Evolutionary conservation across 2,113 vertebrate species (phyloP), one percentile per base, ranked within the genome.

Genomic region (Octodon degus): DNA sequence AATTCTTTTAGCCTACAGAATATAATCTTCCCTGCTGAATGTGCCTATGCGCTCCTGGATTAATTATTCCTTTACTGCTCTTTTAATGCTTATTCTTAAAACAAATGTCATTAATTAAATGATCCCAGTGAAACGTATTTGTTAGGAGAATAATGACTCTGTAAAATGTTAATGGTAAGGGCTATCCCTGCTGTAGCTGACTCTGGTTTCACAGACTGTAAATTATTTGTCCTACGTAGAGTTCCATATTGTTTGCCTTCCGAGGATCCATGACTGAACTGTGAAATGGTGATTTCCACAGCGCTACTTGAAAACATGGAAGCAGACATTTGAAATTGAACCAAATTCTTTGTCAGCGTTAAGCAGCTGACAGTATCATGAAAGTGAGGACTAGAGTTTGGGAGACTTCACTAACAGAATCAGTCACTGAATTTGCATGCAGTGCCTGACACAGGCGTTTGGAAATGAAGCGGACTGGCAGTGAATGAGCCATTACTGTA

Each of bases 51-150:
- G 87, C 89, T 83, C 22, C 40, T 65, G 8, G 22, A 89, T 90
- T 86, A 94, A 87, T 89, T 96, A 89, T 47, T 80, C 53, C n/a
- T 83, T 90, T 53, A 89, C 55, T 83, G 30, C 17, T 87, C 22
- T 86, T 80, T 60, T 86, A 96, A 86, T 81, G 67, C 65, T 93
- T 93, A 74, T 86, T 96, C 76, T 90, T 72, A 10, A 94, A 96
- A 91, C 79, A 80, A 86, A 96, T 93, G 89, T 86, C 60, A 96
- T 91, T 92, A 97, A 95, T 93, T 89, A 96, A 93, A 85, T 95
- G 60, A 89, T 77, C 55, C 40, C 55, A 93, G 68, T 65, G 58
- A 96, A 95, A 86, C 7, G 3, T 1, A 80, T 89, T 96, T 94
- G 60, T 85, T 85, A 95, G 50, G 50, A 91, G 55, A 96, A 92